Base-by-base conservation (phyloP, 2,888 invertebrate species). In the Stegana nigrithorax region DNA sequence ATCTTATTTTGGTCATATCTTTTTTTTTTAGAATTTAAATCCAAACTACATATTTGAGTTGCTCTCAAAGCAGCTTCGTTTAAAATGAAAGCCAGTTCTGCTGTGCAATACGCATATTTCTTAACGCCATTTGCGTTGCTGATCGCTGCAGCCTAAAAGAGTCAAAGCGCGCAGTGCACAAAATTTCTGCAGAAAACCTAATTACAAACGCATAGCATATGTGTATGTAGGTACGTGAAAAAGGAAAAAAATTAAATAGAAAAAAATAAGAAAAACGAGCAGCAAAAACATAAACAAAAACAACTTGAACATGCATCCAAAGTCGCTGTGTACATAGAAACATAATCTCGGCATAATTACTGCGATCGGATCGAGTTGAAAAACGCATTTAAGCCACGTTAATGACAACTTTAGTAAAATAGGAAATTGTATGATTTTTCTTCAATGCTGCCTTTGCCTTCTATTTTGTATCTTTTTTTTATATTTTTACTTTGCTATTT, bases 331-430 rank as follows among this genome's bases (percentile, higher is more conserved):
- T 12, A 55, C 36, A 51, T n/a, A 51, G 27, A 32, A 36, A 32
- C 56, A 62, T 69, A 72, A 70, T 69, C 66, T 65, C 55, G 66
- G 71, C 68, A 72, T 72, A 72, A 72, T 72, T 72, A 72, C 69
- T 62, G 23, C 32, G 32, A 55, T 55, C 53, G 53, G 36, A 68
- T 66, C 32, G 61, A 63, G 60, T 62, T 66, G 62, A 63, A 71
- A 68, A 69, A 61, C 65, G 66, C 68, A 70, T 73, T 73, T 71
- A 69, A 73, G 70, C 66, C 69, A 69, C 70, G 50, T 51, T 60
- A 56, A 56, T 56, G 71, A 71, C 73, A 67, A 71, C 70, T 70
- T 73, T 73, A 71, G 69, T 72, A 50, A 72, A 73, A 71, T 71
- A 68, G 69, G 68, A 71, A 70, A 72, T 69, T 63, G 56, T 67